These are phyloP conservation scores for Pseudomyrmex cubaensis DNA, from an alignment of 1,140 invertebrate species.

Conservation along the genomic window DNA sequence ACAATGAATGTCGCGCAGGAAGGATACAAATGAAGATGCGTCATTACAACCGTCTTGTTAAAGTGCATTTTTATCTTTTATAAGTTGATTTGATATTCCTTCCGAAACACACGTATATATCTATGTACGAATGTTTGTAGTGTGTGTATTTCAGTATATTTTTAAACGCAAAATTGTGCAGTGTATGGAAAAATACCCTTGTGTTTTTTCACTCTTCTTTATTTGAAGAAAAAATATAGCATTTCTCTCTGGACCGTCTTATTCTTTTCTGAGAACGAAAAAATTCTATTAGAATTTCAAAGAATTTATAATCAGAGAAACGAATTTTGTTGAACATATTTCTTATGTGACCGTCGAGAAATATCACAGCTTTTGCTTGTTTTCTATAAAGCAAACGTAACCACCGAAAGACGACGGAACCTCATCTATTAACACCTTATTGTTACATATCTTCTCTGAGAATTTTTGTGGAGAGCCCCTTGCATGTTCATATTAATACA, in stretches of 20 bases:
- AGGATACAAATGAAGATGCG: neutral
- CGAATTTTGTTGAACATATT: conserved; percentile 65
- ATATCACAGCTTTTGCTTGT: conserved; percentile 57
- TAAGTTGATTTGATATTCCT: neutral
- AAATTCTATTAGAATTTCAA: conserved; percentile 48
- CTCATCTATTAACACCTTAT: conserved; percentile 64
- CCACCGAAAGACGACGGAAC: conserved; percentile 6
- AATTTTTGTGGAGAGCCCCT: conserved; percentile 30
- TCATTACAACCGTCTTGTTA: conserved; percentile 2
- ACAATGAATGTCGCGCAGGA: conserved; percentile 19
- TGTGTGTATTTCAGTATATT: neutral
- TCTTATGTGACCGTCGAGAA: conserved; percentile 41
- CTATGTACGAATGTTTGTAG: too few relatives aligned
- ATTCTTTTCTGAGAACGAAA: conserved; percentile 7
- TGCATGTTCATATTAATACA: conserved; percentile 64
- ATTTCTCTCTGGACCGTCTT: conserved; percentile 23
- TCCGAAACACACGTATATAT: neutral
- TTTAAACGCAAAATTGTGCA: conserved; percentile 26
- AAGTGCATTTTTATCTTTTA: neutral
- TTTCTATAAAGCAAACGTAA: conserved; percentile 70
- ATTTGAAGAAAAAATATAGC: conserved; percentile 56
- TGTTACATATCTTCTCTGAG: conserved; percentile 13
- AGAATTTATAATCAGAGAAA: conserved; percentile 51
- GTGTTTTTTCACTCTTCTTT: conserved; percentile 10
- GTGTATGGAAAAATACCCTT: neutral